phyloP scores from a whole-genome alignment of 1,140 invertebrate genomes.

The Mylabris phalerata region DNA sequence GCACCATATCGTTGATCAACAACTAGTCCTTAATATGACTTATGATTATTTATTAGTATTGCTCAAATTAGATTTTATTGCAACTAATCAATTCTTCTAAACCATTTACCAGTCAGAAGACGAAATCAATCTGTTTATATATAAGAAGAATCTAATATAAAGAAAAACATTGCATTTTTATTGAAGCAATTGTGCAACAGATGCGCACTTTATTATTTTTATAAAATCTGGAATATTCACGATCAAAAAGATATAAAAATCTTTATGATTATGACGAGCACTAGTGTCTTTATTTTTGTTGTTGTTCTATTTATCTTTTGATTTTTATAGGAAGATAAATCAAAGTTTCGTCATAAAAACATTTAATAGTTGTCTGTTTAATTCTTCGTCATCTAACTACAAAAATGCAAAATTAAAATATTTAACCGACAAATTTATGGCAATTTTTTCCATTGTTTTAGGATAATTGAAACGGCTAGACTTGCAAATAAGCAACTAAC shows the following conservation, averaged over 20 bases:
- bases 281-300: constrained; percentile 4
- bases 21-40: constrained; percentile 29
- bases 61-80: constrained; percentile 27
- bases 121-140: too few species aligned
- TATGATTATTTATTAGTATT: constrained; percentile 28
- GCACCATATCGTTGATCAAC: constrained; percentile 34
- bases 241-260: constrained; percentile 21
- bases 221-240: constrained; percentile 12
- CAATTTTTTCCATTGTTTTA: neutral
- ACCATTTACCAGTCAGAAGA: constrained; percentile 1
- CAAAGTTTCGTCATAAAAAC: neutral
- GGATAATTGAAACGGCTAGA: too few species aligned
- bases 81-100: constrained; percentile 20
- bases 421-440: constrained; percentile 8
- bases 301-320: neutral
- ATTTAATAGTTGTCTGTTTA: neutral
- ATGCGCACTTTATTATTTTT: constrained; percentile 21
- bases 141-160: too few species aligned
- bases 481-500: too few species aligned
- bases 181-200: constrained; percentile 16
- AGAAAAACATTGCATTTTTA: constrained; percentile 12
- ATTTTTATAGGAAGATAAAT: neutral
- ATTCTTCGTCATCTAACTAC: neutral
- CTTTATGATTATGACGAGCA: constrained; percentile 10
- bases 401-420: neutral